These are phyloP conservation scores for Bombyx mandarina DNA, from an alignment of 1,140 invertebrate genomes.

Conservation along the genomic window DNA sequence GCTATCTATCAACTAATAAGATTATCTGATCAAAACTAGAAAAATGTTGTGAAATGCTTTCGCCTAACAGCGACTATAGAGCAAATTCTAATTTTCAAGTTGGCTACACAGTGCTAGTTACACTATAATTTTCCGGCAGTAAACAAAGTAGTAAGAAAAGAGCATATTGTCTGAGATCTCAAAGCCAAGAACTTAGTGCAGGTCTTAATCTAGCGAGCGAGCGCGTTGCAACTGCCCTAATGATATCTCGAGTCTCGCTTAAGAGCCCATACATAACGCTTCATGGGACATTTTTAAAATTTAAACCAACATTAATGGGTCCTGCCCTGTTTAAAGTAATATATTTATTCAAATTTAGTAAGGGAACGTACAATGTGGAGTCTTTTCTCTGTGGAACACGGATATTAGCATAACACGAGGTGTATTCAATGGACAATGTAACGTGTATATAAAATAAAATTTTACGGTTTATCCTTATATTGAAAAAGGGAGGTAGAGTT, in stretches of 20 bases:
- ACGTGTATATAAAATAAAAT: slow-evolving; percentile 55
- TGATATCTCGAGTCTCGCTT: slow-evolving; percentile 65
- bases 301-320: slow-evolving; percentile 67
- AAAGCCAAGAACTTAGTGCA: slow-evolving; percentile 22
- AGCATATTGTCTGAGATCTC: slow-evolving; percentile 32
- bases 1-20: too few relatives aligned
- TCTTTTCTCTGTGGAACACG: slow-evolving; percentile 42
- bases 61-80: too few relatives aligned
- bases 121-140: slow-evolving; percentile 35
- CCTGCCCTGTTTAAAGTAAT: slow-evolving; percentile 59
- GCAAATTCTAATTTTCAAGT: slow-evolving; percentile 9
- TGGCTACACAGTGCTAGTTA: slow-evolving; percentile 16
- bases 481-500: slow-evolving; percentile 46
- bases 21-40: too few relatives aligned
- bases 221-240: slow-evolving; percentile 50
- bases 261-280: slow-evolving; percentile 65
- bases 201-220: slow-evolving; percentile 52
- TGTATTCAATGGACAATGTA: slow-evolving; percentile 56
- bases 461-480: slow-evolving; percentile 59
- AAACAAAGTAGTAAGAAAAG: slow-evolving; percentile 23
- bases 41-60: too few relatives aligned
- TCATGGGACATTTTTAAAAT: slow-evolving; percentile 69
- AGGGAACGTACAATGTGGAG: slow-evolving; percentile 43
- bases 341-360: slow-evolving; percentile 67
- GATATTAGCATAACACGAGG: slow-evolving; percentile 57